phyloP scores from a whole-genome alignment of 2,888 invertebrate genomes.

The Zhengitettix transpicula region DNA sequence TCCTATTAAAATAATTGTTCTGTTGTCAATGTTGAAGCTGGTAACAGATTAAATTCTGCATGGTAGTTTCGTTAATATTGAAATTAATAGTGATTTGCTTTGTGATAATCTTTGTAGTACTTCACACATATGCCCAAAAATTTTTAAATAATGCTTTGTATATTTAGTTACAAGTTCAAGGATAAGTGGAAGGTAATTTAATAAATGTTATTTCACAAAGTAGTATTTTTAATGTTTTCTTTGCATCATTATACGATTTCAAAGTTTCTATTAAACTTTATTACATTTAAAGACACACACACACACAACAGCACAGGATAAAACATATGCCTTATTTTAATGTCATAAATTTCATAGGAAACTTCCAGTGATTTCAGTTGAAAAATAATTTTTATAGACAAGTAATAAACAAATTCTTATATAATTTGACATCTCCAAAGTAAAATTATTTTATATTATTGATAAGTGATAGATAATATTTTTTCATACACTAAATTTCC shows the following conservation, averaged over 20 bases:
- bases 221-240: not conserved
- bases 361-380: slow-evolving; percentile 1
- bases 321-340: slow-evolving; percentile 9
- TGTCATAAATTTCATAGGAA: slow-evolving; percentile 6
- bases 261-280: slow-evolving; percentile 10
- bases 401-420: not conserved
- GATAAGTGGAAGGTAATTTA: too few relatives aligned
- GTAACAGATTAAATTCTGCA: too few relatives aligned
- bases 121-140: too few relatives aligned
- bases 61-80: too few relatives aligned
- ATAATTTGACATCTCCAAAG: not conserved
- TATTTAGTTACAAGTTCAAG: too few relatives aligned
- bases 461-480: not conserved
- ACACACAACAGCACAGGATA: slow-evolving; percentile 10
- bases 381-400: not conserved
- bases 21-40: too few relatives aligned
- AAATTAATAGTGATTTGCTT: too few relatives aligned
- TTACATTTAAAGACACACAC: slow-evolving; percentile 10
- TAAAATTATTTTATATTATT: not conserved
- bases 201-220: too few relatives aligned
- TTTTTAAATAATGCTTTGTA: too few relatives aligned
- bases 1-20: too few relatives aligned
- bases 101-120: too few relatives aligned
- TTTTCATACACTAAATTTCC: not conserved
- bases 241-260: slow-evolving; percentile 1